phyloP scores from a whole-genome alignment of 2,888 invertebrate genomes.

The Spodoptera exigua region DNA sequence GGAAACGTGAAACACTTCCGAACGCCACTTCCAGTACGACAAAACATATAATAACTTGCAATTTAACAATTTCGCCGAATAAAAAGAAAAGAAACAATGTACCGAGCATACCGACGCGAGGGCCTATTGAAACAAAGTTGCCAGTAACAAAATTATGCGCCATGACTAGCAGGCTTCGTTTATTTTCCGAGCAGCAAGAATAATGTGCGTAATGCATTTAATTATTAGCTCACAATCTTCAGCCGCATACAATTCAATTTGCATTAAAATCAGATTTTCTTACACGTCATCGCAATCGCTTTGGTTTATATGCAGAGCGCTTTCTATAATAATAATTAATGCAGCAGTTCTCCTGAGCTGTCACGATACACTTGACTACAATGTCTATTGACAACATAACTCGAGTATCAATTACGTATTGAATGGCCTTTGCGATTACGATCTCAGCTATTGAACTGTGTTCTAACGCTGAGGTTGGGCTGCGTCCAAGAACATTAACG shows the following conservation, averaged over 20 bases:
- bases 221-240: slow-evolving; percentile 44
- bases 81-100: slow-evolving; percentile 23
- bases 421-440: slow-evolving; percentile 66
- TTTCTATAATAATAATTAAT: slow-evolving; percentile 57
- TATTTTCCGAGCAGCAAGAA: slow-evolving; percentile 43
- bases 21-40: slow-evolving; percentile 52
- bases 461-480: slow-evolving; percentile 55
- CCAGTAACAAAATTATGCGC: slow-evolving; percentile 41
- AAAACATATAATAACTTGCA: slow-evolving; percentile 48
- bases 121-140: slow-evolving; percentile 38
- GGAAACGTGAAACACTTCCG: slow-evolving; percentile 70
- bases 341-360: slow-evolving; percentile 53
- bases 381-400: slow-evolving; percentile 66
- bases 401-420: slow-evolving; percentile 66
- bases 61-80: slow-evolving; percentile 34
- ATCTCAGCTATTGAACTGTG: slow-evolving; percentile 66
- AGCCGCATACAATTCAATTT: slow-evolving; percentile 49
- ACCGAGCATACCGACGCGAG: slow-evolving; percentile 17
- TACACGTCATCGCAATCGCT: slow-evolving; percentile 39
- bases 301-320: slow-evolving; percentile 42
- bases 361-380: slow-evolving; percentile 63
- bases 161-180: slow-evolving; percentile 38
- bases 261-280: slow-evolving; percentile 51
- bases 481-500: slow-evolving; percentile 44
- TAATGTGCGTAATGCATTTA: slow-evolving; percentile 45